A percentile compares a stretch with the other conserved stretches of the same genome.
Conservation (phyloP, 2,888 invertebrate genomes). For the Eumacrocentrus americanus region DNA sequence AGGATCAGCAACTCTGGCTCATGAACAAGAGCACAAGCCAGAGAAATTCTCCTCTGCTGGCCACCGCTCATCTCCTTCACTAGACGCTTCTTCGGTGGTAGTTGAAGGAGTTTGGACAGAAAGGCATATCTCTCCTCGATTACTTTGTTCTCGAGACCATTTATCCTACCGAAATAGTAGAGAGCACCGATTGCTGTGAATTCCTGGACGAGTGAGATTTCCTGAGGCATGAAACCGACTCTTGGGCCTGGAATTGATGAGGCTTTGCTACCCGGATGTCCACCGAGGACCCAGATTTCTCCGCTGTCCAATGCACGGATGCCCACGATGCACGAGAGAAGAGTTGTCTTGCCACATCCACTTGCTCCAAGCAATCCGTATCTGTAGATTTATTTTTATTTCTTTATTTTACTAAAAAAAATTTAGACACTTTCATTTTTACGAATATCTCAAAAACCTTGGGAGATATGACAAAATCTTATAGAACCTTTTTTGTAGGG, state of each 20-base stretch:
- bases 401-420: too few relatives aligned
- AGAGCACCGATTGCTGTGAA: slow-evolving; percentile 84
- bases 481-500: too few relatives aligned
- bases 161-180: slow-evolving; percentile 85
- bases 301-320: slow-evolving; percentile 76
- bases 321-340: slow-evolving; percentile 85
- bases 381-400: slow-evolving; percentile 61
- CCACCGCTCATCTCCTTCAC: slow-evolving; percentile 84
- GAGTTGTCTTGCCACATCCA: slow-evolving; percentile 89
- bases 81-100: slow-evolving; percentile 73
- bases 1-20: slow-evolving; percentile 86
- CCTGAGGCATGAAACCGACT: slow-evolving; percentile 92
- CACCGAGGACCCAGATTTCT: slow-evolving; percentile 76
- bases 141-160: slow-evolving; percentile 72
- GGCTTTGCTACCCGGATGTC: slow-evolving; percentile 68
- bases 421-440: too few relatives aligned
- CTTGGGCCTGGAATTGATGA: slow-evolving; percentile 74
- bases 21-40: slow-evolving; percentile 87
- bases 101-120: slow-evolving; percentile 74
- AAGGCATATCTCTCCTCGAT: slow-evolving; percentile 73
- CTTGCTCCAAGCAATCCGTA: slow-evolving; percentile 89
- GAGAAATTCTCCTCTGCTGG: slow-evolving; percentile 86
- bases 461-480: too few relatives aligned
- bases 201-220: slow-evolving; percentile 79
- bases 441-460: too few relatives aligned